Conservation (phyloP, 2,888 invertebrate genomes). For the Drosophila anceps region DNA sequence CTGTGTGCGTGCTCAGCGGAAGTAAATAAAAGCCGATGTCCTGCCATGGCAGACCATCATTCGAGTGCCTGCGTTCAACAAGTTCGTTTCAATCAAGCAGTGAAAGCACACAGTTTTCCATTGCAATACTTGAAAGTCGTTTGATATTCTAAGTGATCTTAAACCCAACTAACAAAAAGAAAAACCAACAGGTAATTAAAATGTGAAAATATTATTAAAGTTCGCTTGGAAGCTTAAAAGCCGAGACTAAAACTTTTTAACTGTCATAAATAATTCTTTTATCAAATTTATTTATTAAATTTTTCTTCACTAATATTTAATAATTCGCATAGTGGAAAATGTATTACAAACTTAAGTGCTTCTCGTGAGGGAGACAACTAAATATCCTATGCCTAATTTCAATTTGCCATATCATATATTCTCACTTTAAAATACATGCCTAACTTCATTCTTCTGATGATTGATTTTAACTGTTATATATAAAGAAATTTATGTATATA, state of each 20-base stretch:
- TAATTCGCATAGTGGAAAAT: background rate
- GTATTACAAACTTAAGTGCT: background rate
- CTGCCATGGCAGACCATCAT: constrained; percentile 74
- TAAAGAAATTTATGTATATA: too few species aligned
- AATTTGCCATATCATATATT: background rate
- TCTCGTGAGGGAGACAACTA: background rate
- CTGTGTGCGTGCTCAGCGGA: constrained; percentile 59
- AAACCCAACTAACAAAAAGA: background rate
- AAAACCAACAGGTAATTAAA: constrained; percentile 30
- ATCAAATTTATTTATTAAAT: background rate
- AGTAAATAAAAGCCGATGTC: constrained; percentile 82
- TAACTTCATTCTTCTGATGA: background rate
- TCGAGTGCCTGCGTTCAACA: constrained; percentile 77
- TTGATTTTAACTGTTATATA: background rate
- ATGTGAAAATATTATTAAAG: background rate
- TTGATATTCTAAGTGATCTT: constrained; percentile 18
- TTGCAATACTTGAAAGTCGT: constrained; percentile 3
- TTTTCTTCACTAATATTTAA: background rate
- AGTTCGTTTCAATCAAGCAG: constrained; percentile 52
- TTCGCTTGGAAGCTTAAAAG: background rate
- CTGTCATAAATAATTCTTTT: background rate
- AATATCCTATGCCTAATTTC: background rate
- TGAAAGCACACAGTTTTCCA: constrained; percentile 15
- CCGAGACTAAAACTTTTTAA: background rate
- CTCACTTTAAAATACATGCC: background rate